Base-by-base conservation (phyloP, 2,113 vertebrate genomes). In the Benitochromis conjunctus region DNA sequence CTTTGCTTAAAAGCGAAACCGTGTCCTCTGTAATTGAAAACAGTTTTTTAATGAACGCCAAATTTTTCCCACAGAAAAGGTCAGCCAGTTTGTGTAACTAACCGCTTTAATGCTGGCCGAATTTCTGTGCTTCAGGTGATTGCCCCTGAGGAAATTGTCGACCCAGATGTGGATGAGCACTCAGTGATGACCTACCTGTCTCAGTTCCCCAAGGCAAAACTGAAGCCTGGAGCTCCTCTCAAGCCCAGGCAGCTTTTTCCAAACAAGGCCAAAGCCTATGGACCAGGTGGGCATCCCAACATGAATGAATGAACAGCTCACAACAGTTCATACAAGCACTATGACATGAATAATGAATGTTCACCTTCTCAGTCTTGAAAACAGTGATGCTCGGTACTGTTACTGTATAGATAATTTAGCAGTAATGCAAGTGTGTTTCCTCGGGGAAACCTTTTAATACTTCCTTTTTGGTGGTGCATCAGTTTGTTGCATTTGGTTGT, bases 111-210 rank as follows among this genome's bases (percentile, higher is more conserved):
- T 4, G 4, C 36, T 36, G 19, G 0, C 62, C 46, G 8, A 43
- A 21, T 79, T 34, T 83, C 60, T 57, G 4, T 51, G 31, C 69
- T 90, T 3, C 80, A 98, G 98, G 98, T 98, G 89, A 98, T 98
- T 5, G 98, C 98, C 16, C 98, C 98, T 0, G 98, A 98, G 93
- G 98, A 98, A 94, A 98, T 98, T 1, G 98, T 98, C 91, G 97
- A 98, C 92, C 98, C 98, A 91, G 97, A 98, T 26, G 98, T 98
- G 90, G 98, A 98, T 14, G 98, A 98, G 84, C 98, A 98, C 89
- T 98, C 98, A 0, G 98, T 98, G 82, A 98, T 98, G 98, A 98
- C 98, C 38, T 98, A 98, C 95, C 95, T 98, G 91, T 98, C 98
- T 74, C 98, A 98, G 96, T 98, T 98, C 94, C 98, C 98, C 58